Evolutionary conservation across 2,797 vertebrate genomes (phyloP).

Genomic region (Cyprinodon diabolis): DNA sequence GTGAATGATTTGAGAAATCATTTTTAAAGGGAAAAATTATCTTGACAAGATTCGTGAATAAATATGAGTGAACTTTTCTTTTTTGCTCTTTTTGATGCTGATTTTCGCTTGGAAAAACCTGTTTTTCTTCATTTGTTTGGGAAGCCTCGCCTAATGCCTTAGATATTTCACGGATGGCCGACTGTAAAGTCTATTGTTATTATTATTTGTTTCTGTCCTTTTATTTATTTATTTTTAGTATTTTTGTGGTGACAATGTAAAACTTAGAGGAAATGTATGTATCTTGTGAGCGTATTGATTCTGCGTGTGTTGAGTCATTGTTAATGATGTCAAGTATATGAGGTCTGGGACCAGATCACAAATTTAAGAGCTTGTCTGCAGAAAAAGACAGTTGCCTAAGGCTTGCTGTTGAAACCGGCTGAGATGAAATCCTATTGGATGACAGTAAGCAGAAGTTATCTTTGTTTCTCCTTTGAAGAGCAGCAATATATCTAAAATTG

Average conservation of each 20-base stretch:
- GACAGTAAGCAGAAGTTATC: slow-evolving; percentile 54
- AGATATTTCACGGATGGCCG: not conserved
- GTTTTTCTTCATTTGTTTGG: slow-evolving; percentile 11
- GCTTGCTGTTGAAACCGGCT: slow-evolving; percentile 63
- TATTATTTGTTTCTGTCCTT: too few species aligned
- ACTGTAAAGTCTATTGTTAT: not conserved
- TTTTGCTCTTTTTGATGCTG: not conserved
- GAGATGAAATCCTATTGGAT: slow-evolving; percentile 65
- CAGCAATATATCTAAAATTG: slow-evolving; percentile 60
- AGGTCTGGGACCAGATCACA: slow-evolving; percentile 23
- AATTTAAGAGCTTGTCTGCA: slow-evolving; percentile 31
- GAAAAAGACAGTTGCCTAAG: slow-evolving; percentile 45
- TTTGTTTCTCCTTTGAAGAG: slow-evolving; percentile 60
- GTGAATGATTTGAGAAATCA: not conserved
- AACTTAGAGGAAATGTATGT: not conserved
- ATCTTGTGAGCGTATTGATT: not conserved
- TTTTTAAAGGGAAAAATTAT: not conserved
- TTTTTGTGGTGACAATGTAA: not conserved
- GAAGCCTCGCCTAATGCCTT: not conserved
- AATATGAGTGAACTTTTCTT: not conserved
- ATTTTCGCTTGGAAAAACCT: slow-evolving; percentile 2
- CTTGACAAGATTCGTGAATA: not conserved
- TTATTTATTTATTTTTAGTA: too few species aligned
- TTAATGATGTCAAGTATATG: slow-evolving; percentile 5
- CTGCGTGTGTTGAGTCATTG: not conserved